Conservation (phyloP, 2,797 vertebrate species). For the Sorex maritimensis region DNA sequence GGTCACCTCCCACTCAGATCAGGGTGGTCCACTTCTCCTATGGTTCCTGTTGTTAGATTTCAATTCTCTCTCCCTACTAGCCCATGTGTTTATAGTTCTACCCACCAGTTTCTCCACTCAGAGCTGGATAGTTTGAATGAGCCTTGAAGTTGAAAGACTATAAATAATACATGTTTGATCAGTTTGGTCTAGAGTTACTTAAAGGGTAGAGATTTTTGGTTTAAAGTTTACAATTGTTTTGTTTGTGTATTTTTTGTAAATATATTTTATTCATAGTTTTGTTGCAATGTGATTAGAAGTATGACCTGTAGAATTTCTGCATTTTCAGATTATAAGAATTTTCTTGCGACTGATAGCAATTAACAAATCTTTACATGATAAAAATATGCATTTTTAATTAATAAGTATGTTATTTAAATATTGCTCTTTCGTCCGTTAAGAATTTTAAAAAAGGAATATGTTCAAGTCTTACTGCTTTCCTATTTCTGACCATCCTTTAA, state of each 20-base stretch:
- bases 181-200: slow-evolving; percentile 36
- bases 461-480: background rate
- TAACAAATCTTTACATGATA: background rate
- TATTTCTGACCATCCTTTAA: background rate
- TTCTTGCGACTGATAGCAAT: slow-evolving; percentile 13
- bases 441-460: slow-evolving; percentile 1
- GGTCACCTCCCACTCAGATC: background rate
- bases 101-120: background rate
- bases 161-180: slow-evolving; percentile 24
- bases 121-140: background rate
- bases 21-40: background rate
- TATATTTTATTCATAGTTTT: slow-evolving; percentile 40
- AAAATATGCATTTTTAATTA: slow-evolving; percentile 29
- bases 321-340: background rate
- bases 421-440: background rate
- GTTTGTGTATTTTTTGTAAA: background rate
- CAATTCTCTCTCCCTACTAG: background rate
- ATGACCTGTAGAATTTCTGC: background rate
- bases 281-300: background rate
- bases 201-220: background rate
- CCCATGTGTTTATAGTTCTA: background rate
- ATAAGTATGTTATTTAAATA: slow-evolving; percentile 41
- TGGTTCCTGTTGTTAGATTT: background rate
- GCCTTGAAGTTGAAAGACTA: background rate
- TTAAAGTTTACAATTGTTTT: slow-evolving; percentile 18